phyloP scores from a whole-genome alignment of 2,797 vertebrate genomes.

The Sebastiscus tertius region DNA sequence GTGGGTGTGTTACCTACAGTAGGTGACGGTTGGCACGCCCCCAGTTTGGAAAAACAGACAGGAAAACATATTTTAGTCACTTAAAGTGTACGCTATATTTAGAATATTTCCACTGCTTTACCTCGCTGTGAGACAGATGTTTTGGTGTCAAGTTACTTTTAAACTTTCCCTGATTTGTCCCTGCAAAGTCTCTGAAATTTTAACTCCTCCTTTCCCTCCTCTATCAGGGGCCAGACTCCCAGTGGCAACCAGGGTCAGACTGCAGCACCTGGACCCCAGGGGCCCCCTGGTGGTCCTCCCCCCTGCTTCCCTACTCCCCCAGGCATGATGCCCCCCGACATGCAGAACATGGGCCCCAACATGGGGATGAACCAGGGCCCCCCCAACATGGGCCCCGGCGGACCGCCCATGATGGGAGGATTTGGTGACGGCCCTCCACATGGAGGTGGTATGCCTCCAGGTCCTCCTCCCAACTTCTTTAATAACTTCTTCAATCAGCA shows the following conservation, averaged over 20 bases:
- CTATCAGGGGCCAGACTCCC: constrained; percentile 79
- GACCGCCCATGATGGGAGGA: constrained; percentile 87
- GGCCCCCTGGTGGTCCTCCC: constrained; percentile 81
- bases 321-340: constrained; percentile 84
- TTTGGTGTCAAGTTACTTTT: neutral
- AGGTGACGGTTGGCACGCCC: too few species aligned
- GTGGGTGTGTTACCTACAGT: too few species aligned
- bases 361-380: constrained; percentile 87
- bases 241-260: constrained; percentile 62
- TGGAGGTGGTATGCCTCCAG: constrained; percentile 84
- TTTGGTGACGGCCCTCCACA: constrained; percentile 86
- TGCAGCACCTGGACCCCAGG: constrained; percentile 64
- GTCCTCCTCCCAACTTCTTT: constrained; percentile 88
- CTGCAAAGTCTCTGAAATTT: neutral
- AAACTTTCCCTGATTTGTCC: neutral
- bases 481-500: constrained; percentile 91
- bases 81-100: too few species aligned
- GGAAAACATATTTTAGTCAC: too few species aligned
- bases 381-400: constrained; percentile 84
- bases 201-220: neutral
- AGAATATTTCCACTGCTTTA: too few species aligned
- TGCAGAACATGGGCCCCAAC: constrained; percentile 86
- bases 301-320: constrained; percentile 79
- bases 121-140: too few species aligned
- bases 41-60: too few species aligned